These are phyloP conservation scores for Mobula hypostoma DNA, from an alignment of 2,113 vertebrate species.

Conservation along the genomic window DNA sequence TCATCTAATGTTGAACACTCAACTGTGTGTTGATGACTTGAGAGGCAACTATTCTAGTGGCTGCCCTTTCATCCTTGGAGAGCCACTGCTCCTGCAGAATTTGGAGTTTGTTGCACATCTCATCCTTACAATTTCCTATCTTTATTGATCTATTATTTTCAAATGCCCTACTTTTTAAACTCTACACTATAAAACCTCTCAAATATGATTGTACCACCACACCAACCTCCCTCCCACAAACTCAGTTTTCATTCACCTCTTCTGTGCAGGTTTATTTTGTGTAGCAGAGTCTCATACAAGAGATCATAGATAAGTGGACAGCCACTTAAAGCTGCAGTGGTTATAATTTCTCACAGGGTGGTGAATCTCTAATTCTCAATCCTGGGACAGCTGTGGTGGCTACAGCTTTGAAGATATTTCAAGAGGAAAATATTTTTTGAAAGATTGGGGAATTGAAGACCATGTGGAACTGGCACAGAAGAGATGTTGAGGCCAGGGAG, in stretches of 20 bases:
- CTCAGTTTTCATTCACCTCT: background rate
- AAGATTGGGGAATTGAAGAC: no score
- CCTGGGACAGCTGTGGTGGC: no score
- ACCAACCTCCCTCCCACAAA: background rate
- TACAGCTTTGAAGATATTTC: no score
- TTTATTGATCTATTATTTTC: background rate
- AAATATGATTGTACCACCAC: background rate
- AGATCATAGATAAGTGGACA: no score
- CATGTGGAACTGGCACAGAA: no score
- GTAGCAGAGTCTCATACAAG: no score
- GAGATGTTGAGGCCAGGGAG: no score
- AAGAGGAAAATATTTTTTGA: no score
- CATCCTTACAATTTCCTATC: background rate
- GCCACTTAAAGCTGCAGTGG: no score
- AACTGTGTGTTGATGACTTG: background rate
- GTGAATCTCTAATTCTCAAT: no score
- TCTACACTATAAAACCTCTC: background rate
- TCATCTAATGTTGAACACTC: background rate
- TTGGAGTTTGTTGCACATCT: background rate
- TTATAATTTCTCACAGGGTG: no score
- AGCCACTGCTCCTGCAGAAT: background rate
- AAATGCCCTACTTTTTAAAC: background rate
- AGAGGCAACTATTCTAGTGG: background rate
- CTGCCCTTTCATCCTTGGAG: background rate
- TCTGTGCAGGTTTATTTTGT: background rate